A percentile compares a stretch with the other conserved stretches of the same genome.
These are phyloP conservation scores for Smutsia temminckii DNA, from an alignment of 2,797 vertebrate genomes.

Conservation along the genomic window DNA sequence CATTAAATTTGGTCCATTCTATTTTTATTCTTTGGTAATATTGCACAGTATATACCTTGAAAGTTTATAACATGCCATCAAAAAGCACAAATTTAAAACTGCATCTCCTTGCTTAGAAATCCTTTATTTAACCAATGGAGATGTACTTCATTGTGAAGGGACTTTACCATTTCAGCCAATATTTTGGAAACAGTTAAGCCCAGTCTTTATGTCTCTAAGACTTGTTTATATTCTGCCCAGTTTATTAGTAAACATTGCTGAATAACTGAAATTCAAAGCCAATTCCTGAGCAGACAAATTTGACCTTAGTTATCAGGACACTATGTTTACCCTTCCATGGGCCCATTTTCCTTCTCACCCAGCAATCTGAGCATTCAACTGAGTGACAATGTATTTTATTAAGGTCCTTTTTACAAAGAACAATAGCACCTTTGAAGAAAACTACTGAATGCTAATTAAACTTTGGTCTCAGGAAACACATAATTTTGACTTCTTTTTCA, in stretches of 20 bases:
- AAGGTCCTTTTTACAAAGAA: neutral
- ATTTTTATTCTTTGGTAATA: neutral
- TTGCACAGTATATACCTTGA: neutral
- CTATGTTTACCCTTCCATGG: neutral
- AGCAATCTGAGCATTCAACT: slow-evolving; percentile 64
- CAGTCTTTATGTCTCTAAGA: slow-evolving; percentile 68
- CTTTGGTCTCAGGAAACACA: slow-evolving; percentile 69
- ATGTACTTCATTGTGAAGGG: slow-evolving; percentile 55
- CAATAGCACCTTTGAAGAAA: slow-evolving; percentile 54
- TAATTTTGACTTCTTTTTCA: slow-evolving; percentile 69
- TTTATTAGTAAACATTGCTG: slow-evolving; percentile 78
- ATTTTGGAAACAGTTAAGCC: slow-evolving; percentile 70
- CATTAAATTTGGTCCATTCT: neutral
- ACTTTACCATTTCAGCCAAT: slow-evolving; percentile 58
- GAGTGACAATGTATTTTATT: slow-evolving; percentile 36
- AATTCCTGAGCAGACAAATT: slow-evolving; percentile 71
- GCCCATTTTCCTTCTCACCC: slow-evolving; percentile 61
- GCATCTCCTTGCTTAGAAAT: neutral
- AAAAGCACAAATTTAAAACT: neutral
- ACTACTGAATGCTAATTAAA: slow-evolving; percentile 74
- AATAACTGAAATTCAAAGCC: slow-evolving; percentile 75
- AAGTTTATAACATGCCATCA: neutral
- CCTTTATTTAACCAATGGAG: neutral
- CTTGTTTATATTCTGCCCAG: slow-evolving; percentile 67
- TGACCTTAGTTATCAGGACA: slow-evolving; percentile 76